Percentiles rank a stretch among this genome's conserved stretches.
Evolutionary conservation across 1,140 invertebrate species (phyloP).

Genomic region (Drosophila ercepeae): DNA sequence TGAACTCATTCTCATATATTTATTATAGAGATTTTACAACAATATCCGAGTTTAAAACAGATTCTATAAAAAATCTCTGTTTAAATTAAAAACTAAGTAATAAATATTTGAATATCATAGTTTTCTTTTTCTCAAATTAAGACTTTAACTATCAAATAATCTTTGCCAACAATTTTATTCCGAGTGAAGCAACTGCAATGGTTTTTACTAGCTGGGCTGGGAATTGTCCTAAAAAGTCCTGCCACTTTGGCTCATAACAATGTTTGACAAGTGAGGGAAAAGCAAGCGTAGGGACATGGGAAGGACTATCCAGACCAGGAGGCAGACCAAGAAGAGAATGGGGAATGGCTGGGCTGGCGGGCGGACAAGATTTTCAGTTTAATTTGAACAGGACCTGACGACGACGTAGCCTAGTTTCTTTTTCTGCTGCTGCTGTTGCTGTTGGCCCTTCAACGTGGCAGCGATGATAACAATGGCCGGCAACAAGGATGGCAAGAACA

Average conservation of each 20-base stretch:
- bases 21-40: too few relatives aligned
- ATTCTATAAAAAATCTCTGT: background rate
- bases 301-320: conserved; percentile 37
- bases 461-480: conserved; percentile 40
- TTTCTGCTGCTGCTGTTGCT: conserved; percentile 10
- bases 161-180: conserved; percentile 3
- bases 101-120: background rate
- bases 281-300: conserved; percentile 15
- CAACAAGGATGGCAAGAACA: conserved; percentile 19
- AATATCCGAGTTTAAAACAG: too few relatives aligned
- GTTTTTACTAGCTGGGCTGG: background rate
- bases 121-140: background rate
- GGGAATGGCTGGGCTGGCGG: conserved; percentile 30
- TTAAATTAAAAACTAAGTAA: background rate
- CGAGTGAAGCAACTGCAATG: background rate
- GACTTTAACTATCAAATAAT: background rate
- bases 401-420: conserved; percentile 69
- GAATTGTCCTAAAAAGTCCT: conserved; percentile 68
- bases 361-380: conserved; percentile 77
- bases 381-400: conserved; percentile 76
- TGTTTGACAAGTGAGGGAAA: conserved; percentile 47
- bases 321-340: conserved; percentile 1
- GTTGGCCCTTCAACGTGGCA: conserved; percentile 37
- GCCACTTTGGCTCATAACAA: conserved; percentile 71
- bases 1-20: too few relatives aligned